A percentile compares a stretch with the other conserved stretches of the same genome.
phyloP scores from a whole-genome alignment of 1,140 invertebrate genomes.

The Aphelenchoides besseyi region DNA sequence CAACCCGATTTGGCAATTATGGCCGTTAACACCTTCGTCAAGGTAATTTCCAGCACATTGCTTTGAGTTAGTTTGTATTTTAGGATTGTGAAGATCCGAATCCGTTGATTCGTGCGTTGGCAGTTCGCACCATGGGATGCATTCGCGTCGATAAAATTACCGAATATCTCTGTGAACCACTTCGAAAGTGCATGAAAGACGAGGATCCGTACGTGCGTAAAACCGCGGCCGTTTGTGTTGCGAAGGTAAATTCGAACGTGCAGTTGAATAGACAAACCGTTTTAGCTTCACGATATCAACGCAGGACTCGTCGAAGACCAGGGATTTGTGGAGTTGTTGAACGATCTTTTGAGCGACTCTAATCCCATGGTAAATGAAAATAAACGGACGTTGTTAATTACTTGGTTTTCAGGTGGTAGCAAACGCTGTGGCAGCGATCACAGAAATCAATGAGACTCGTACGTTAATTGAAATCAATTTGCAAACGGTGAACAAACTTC shows the following conservation, averaged over 20 bases:
- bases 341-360: slow-evolving; percentile 93
- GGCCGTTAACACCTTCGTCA: slow-evolving; percentile 99
- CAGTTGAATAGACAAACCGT: slow-evolving; percentile 93
- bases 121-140: slow-evolving; percentile 97
- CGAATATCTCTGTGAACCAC: slow-evolving; percentile 96
- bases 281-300: slow-evolving; percentile 97
- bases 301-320: slow-evolving; percentile 93
- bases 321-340: slow-evolving; percentile 93
- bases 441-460: slow-evolving; percentile 94
- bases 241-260: no score
- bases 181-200: slow-evolving; percentile 95
- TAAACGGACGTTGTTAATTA: slow-evolving; percentile 12
- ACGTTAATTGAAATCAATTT: slow-evolving; percentile 94
- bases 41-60: slow-evolving; percentile 68
- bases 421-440: slow-evolving; percentile 95
- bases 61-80: slow-evolving; percentile 26
- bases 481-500: slow-evolving; percentile 92
- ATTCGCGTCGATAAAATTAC: slow-evolving; percentile 99
- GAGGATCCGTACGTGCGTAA: slow-evolving; percentile 99
- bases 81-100: slow-evolving; percentile 99
- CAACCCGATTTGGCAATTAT: slow-evolving; percentile 99
- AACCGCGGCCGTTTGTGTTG: slow-evolving; percentile 97
- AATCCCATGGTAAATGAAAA: slow-evolving; percentile 86
- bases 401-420: slow-evolving; percentile 76
- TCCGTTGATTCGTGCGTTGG: slow-evolving; percentile 93